phyloP scores from a whole-genome alignment of 2,888 invertebrate species.

The Yponomeuta evonymella region DNA sequence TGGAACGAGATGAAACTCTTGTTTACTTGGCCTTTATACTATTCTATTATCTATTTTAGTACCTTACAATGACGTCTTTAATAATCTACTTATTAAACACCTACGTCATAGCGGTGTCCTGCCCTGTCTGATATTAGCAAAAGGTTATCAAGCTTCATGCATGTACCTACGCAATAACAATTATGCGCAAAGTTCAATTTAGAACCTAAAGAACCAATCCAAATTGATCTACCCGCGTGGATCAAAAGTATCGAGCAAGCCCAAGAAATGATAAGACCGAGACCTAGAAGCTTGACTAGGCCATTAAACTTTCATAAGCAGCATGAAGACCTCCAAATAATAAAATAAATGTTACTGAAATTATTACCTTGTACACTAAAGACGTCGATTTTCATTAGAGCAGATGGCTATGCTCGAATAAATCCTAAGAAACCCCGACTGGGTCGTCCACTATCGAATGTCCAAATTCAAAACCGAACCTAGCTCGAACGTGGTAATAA shows the following conservation, averaged over 20 bases:
- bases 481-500: conserved; percentile 21
- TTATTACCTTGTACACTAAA: not conserved
- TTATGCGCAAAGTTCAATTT: not conserved
- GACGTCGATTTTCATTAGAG: too few species aligned
- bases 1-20: not conserved
- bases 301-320: not conserved
- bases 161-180: not conserved
- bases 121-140: not conserved
- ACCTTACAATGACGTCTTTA: not conserved
- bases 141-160: not conserved
- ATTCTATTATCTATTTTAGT: not conserved
- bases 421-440: too few species aligned
- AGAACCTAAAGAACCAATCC: not conserved
- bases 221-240: not conserved
- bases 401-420: not conserved
- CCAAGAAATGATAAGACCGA: not conserved
- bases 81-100: not conserved
- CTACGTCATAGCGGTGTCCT: not conserved
- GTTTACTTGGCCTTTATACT: not conserved
- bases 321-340: not conserved
- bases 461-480: not conserved
- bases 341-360: not conserved
- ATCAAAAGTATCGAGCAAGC: too few species aligned
- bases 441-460: not conserved
- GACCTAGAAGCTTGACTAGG: not conserved